Base-by-base conservation (phyloP, 2,888 invertebrate genomes). In the Athalia rosae region DNA sequence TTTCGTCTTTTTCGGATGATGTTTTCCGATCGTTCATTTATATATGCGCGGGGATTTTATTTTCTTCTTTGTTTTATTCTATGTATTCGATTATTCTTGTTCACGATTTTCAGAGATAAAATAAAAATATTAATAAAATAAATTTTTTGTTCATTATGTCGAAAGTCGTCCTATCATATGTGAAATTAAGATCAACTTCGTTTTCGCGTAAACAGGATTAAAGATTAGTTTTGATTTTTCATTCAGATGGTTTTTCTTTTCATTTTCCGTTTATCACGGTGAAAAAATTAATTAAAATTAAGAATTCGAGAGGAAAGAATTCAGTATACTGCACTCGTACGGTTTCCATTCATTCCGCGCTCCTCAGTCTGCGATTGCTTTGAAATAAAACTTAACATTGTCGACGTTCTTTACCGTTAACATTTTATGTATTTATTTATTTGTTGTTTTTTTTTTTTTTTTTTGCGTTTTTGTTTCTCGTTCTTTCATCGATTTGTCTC, bases 1-100 rank as follows among this genome's bases (percentile, higher is more conserved):
- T 86, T 85, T 86, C 85, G 83, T 86, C 84, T 86, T 83, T 84
- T 86, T 84, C 86, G 85, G 84, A 85, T 85, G 84, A 9, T 41
- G 41, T 59, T n/a, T 87, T 63, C n/a, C 15, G 6, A n/a, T 13
- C 59, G 59, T 13, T 6, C n/a, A 6, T 11, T 6, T 11, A 13
- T 59, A 59, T 6, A 59, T 59, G 13, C 6, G 11, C 13, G 13
- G 59, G 59, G 11, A 28, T 28, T 6, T 59, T 59, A 41, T 28
- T 15, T 53, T 50, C 64, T n/a, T n/a, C 64, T 28, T 28, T 28
- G 28, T 28, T 28, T 28, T 28, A 28, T 28, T 28, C 28, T 28
- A 28, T 28, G 28, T 28, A 28, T 28, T 28, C 28, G 28, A 28
- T 28, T 28, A 28, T 28, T 28, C 28, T 28, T 28, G 28, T 28